These are phyloP conservation scores for Carduelis carduelis DNA, from an alignment of 2,797 vertebrate genomes.

Conservation along the genomic window DNA sequence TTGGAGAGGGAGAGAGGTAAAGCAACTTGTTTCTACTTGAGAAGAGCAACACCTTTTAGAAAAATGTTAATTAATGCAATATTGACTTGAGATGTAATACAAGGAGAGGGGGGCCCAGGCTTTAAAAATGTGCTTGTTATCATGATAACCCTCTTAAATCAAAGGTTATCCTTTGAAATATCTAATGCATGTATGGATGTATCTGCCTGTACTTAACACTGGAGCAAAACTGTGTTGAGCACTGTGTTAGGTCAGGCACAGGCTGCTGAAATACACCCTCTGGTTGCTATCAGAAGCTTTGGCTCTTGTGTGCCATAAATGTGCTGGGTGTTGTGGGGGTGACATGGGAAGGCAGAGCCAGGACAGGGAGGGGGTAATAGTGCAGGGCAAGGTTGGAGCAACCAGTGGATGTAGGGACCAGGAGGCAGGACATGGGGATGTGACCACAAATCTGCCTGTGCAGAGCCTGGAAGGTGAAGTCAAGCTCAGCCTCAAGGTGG, in stretches of 20 bases:
- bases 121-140: background rate
- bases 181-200: background rate
- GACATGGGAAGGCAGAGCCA: background rate
- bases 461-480: background rate
- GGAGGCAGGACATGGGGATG: background rate
- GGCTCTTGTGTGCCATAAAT: background rate
- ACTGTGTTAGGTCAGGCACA: background rate
- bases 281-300: background rate
- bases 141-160: background rate
- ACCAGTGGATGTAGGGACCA: fast-evolving
- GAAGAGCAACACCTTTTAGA: background rate
- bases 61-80: conserved; percentile 24
- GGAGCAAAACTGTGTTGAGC: background rate
- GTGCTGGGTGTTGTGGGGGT: background rate
- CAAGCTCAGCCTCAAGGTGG: background rate
- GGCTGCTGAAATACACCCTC: background rate
- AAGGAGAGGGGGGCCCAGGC: background rate
- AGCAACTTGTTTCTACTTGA: conserved; percentile 29
- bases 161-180: background rate
- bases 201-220: background rate
- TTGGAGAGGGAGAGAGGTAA: background rate
- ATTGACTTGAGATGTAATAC: background rate
- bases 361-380: background rate
- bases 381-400: background rate
- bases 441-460: fast-evolving